Evolutionary conservation across 2,113 vertebrate genomes (phyloP).

Genomic region (Tyto alba): DNA sequence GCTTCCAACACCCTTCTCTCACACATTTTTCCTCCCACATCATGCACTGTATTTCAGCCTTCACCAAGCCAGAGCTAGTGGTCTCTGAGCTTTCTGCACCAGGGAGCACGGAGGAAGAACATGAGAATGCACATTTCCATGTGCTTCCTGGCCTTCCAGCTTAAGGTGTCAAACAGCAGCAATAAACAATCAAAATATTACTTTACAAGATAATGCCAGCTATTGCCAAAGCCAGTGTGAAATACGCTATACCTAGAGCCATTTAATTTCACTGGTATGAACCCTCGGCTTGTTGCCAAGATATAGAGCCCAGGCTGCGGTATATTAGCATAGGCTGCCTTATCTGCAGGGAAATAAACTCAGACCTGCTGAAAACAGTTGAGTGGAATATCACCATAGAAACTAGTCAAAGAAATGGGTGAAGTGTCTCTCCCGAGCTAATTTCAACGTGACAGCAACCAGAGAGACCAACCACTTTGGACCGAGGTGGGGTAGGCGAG

Average conservation of each 20-base stretch:
- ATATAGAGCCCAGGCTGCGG: background rate
- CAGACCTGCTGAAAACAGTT: conserved; percentile 53
- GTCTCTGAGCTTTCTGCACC: background rate
- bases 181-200: background rate
- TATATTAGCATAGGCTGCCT: conserved; percentile 27
- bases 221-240: background rate
- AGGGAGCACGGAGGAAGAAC: background rate
- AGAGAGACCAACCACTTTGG: background rate
- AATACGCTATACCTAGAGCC: background rate
- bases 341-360: conserved; percentile 63
- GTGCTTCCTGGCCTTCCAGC: background rate
- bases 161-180: background rate
- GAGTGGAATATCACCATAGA: conserved; percentile 77
- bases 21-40: background rate
- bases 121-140: background rate
- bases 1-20: background rate
- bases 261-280: background rate
- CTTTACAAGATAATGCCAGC: background rate
- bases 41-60: background rate
- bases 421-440: conserved; percentile 54
- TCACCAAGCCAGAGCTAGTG: background rate
- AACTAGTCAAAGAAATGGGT: conserved; percentile 61
- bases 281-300: background rate
- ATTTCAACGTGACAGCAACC: conserved; percentile 42
- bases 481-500: background rate